Evolutionary conservation across 2,797 vertebrate genomes (phyloP).

Genomic region (Xerus rutilus): DNA sequence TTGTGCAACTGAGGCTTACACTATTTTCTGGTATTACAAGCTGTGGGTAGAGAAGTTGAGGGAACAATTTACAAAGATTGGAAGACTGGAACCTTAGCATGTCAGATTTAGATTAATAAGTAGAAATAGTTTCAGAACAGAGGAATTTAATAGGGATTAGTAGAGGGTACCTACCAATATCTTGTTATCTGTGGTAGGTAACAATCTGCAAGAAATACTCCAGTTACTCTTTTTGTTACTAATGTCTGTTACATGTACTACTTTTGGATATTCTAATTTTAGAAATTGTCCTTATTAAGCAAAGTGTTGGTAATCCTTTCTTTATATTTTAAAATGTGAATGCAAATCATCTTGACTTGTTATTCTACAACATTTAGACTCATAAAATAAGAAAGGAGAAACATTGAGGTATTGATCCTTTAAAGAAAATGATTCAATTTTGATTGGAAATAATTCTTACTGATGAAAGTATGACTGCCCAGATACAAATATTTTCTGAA

Average conservation of each 20-base stretch:
- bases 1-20: background rate
- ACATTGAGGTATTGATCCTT: background rate
- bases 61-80: background rate
- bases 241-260: background rate
- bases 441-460: slow-evolving; percentile 5
- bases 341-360: background rate
- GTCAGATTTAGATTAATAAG: background rate
- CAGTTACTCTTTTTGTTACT: background rate
- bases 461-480: background rate
- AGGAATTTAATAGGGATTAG: background rate
- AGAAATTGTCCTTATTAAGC: background rate
- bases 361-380: background rate
- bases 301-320: background rate
- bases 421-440: background rate
- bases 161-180: background rate
- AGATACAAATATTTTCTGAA: background rate
- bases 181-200: background rate
- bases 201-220: background rate
- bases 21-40: background rate
- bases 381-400: background rate
- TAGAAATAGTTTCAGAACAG: background rate
- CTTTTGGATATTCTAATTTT: slow-evolving; percentile 16
- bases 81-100: background rate
- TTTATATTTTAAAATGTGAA: background rate
- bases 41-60: background rate